A percentile compares a stretch with the other conserved stretches of the same genome.
Evolutionary conservation across 2,888 invertebrate genomes (phyloP).

Genomic region (Sussaba pulchella): DNA sequence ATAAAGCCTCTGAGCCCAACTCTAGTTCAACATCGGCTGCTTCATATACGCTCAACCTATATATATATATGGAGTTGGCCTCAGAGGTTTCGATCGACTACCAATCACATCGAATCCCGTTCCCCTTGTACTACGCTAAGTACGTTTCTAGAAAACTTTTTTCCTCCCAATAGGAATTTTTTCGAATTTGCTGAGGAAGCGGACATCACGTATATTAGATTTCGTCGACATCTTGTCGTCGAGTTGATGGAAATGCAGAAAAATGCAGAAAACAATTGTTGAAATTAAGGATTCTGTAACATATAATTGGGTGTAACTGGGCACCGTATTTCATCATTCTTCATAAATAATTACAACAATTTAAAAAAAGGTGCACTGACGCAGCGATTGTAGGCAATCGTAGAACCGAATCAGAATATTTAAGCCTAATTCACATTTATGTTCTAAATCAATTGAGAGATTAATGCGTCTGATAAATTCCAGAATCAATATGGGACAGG

Average conservation of each 20-base stretch:
- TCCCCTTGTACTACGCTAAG: constrained; percentile 16
- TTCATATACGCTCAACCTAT: too few relatives aligned
- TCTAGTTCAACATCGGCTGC: too few relatives aligned
- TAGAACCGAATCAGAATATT: neutral
- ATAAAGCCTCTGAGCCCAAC: too few relatives aligned
- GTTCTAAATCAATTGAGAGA: constrained; percentile 3
- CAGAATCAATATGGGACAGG: constrained; percentile 28
- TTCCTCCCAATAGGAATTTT: constrained; percentile 24
- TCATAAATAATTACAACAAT: too few relatives aligned
- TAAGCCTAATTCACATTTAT: neutral
- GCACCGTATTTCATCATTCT: too few relatives aligned
- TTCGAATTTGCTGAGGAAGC: neutral
- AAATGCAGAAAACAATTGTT: neutral
- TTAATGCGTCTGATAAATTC: constrained; percentile 20
- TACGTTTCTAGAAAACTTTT: constrained; percentile 24
- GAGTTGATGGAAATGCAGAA: neutral
- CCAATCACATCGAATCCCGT: constrained; percentile 45
- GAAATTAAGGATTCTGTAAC: neutral
- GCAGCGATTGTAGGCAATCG: neutral
- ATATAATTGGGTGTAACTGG: too few relatives aligned
- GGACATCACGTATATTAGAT: constrained; percentile 10
- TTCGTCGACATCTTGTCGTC: constrained; percentile 17
- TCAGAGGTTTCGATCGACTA: constrained; percentile 40
- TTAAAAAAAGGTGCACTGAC: constrained; percentile 19
- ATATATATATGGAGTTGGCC: constrained; percentile 4